A percentile compares a stretch with the other conserved stretches of the same genome.
phyloP scores from a whole-genome alignment of 2,113 vertebrate species.

The Apodemus sylvaticus region DNA sequence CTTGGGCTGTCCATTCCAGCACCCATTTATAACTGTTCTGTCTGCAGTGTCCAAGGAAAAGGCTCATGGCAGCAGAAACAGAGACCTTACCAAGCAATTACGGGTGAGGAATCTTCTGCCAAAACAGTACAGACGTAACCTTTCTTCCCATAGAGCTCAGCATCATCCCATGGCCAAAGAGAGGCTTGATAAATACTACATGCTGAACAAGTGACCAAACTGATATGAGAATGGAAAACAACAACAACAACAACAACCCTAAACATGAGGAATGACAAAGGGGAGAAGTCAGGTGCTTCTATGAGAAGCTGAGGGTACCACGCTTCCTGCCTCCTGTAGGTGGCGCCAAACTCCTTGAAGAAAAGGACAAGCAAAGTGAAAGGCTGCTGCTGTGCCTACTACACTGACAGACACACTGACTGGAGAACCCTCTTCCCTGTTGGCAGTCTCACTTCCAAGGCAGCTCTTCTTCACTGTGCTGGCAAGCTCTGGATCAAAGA shows the following conservation, averaged over 20 bases:
- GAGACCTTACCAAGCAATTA: slow-evolving; percentile 51
- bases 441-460: slow-evolving; percentile 32
- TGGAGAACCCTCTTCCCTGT: not conserved
- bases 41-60: not conserved
- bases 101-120: slow-evolving; percentile 55
- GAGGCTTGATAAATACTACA: slow-evolving; percentile 47
- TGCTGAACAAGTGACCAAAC: slow-evolving; percentile 60
- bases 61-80: not conserved
- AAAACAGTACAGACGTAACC: slow-evolving; percentile 24
- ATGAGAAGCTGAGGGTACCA: not conserved
- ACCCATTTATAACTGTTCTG: not conserved
- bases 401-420: not conserved
- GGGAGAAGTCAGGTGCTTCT: not conserved
- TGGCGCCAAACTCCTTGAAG: slow-evolving; percentile 87
- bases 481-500: not conserved
- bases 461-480: slow-evolving; percentile 23
- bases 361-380: not conserved
- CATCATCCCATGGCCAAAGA: not conserved
- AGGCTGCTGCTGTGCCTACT: slow-evolving; percentile 34
- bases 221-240: not conserved
- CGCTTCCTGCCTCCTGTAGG: slow-evolving; percentile 85
- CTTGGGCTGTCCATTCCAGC: not conserved
- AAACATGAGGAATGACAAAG: slow-evolving; percentile 2
- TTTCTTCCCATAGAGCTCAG: slow-evolving; percentile 11
- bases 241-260: not conserved